Conservation (phyloP, 2,888 invertebrate genomes). For the Furcula furcula region DNA sequence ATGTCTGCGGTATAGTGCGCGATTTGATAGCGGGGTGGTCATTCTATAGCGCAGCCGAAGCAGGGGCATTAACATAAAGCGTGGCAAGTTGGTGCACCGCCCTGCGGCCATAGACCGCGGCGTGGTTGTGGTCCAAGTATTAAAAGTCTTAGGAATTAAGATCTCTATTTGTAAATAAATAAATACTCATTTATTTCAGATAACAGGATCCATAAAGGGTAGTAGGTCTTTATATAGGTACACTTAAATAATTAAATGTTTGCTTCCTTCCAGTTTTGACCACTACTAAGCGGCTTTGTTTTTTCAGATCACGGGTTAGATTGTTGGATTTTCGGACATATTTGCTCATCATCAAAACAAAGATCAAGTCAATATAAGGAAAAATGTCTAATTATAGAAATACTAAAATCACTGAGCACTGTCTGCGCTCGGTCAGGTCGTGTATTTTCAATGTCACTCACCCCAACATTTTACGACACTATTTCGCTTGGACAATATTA, state of each 20-base stretch:
- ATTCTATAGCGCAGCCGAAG: conserved; percentile 32
- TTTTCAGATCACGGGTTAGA: too few relatives aligned
- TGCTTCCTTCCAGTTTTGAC: too few relatives aligned
- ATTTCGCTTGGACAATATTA: conserved; percentile 29
- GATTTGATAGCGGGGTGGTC: conserved; percentile 53
- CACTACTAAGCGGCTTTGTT: too few relatives aligned
- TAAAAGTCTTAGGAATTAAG: too few relatives aligned
- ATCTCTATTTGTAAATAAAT: too few relatives aligned
- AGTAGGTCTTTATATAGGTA: too few relatives aligned
- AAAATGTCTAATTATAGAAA: conserved; percentile 26
- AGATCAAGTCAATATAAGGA: conserved; percentile 30
- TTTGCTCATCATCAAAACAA: not conserved
- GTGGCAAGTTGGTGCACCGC: conserved; percentile 48
- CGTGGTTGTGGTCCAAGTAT: conserved; percentile 29
- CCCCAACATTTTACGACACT: conserved; percentile 41
- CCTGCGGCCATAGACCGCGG: conserved; percentile 26
- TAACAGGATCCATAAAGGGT: too few relatives aligned
- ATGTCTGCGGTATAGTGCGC: conserved; percentile 37
- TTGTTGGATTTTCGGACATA: not conserved
- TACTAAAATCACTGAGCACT: conserved; percentile 11
- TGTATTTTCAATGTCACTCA: conserved; percentile 48
- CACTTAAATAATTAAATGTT: too few relatives aligned
- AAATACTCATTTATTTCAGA: too few relatives aligned
- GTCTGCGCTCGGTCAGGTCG: conserved; percentile 38
- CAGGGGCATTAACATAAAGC: conserved; percentile 65